phyloP scores from a whole-genome alignment of 2,113 vertebrate species.

The Acanthochromis polyacanthus region DNA sequence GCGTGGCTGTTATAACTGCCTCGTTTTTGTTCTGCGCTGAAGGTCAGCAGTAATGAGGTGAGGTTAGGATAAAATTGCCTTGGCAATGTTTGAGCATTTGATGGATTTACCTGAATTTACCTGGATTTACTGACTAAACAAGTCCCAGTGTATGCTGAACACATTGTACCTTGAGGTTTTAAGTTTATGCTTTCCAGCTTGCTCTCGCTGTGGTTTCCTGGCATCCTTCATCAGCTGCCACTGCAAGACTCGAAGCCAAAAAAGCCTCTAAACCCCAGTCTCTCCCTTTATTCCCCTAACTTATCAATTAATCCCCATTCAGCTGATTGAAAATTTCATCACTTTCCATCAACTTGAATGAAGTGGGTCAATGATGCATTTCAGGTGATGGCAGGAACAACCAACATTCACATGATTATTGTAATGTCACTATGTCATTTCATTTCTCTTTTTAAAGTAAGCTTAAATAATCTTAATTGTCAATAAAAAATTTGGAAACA shows the following conservation, averaged over 20 bases:
- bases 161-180: conserved; percentile 35
- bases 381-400: conserved; percentile 26
- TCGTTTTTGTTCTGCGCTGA: conserved; percentile 33
- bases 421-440: background rate
- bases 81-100: conserved; percentile 36
- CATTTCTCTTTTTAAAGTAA: conserved; percentile 2
- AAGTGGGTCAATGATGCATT: conserved; percentile 19
- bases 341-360: conserved; percentile 10
- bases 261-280: conserved; percentile 25
- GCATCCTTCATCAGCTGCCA: conserved; percentile 37
- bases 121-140: conserved; percentile 40
- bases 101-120: conserved; percentile 56
- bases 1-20: background rate
- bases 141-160: conserved; percentile 30
- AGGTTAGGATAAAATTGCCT: conserved; percentile 41
- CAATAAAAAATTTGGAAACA: conserved; percentile 21
- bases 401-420: conserved; percentile 8
- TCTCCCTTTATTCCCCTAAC: conserved; percentile 30
- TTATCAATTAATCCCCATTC: conserved; percentile 57
- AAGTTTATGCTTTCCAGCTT: conserved; percentile 36
- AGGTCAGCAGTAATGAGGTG: conserved; percentile 53
- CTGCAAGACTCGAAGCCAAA: conserved; percentile 22
- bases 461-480: background rate
- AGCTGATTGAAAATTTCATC: conserved; percentile 23
- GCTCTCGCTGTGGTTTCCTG: conserved; percentile 42